Evolutionary conservation across 2,888 invertebrate species (phyloP), one percentile per base, ranked within the genome.

Genomic region (Drosophila paranaensis): DNA sequence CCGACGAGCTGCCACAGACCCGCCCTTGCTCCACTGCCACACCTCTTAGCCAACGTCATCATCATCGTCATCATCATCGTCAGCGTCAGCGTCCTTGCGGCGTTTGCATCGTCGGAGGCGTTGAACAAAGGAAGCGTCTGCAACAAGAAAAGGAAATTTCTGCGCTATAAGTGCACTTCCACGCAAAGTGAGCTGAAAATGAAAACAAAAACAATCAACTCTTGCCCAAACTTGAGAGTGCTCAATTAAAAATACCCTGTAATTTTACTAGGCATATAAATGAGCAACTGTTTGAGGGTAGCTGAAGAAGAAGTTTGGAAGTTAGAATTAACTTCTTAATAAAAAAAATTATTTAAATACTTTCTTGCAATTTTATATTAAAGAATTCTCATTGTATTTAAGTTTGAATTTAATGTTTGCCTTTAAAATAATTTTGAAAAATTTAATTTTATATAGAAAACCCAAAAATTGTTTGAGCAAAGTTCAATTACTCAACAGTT

Each of bases 111-210:
- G 62, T 56, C 66, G 56, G 56, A 57, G 53, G 54, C 78, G 56
- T 71, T 65, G 71, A 88, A 85, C 82, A 84, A 89, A 83, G 87
- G 64, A 75, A 73, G 55, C 66, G 81, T 73, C 79, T 69, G 81
- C 74, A 84, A 89, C 89, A 88, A 84, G 84, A 84, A 84, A 84
- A 81, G 86, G 85, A 85, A 88, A 89, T 84, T 89, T 85, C 69
- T 66, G 71, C 71, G 77, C 88, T 74, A 68, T 83, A 83, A 84
- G 88, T 84, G 89, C 89, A 88, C 86, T 84, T 88, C 61, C 74
- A 74, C 79, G 74, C 87, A 89, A 89, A 84, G 82, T 84, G 82
- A 79, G 79, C 70, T 66, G 76, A 71, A 71, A 61, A 74, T 58
- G 66, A 70, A 61, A 74, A 74, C 71, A 71, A 68, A 62, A 74